Conservation (phyloP, 2,797 vertebrate species). For the Falco naumanni region DNA sequence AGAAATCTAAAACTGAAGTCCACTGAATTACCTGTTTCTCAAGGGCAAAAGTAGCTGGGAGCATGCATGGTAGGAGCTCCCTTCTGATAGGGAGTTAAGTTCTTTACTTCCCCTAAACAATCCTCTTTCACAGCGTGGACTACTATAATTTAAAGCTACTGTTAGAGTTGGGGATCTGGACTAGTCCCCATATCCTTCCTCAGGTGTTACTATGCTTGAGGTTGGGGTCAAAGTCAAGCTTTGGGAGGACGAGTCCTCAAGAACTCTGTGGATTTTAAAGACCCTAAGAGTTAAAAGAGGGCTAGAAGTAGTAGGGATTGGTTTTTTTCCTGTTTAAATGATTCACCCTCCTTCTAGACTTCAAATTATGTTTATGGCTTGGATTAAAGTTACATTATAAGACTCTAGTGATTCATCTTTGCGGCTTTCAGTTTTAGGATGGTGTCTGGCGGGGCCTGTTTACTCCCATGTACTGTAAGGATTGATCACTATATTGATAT, state of each 20-base stretch:
- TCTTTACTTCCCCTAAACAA: neutral
- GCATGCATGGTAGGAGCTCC: neutral
- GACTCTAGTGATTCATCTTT: neutral
- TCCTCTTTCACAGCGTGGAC: neutral
- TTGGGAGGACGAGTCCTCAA: neutral
- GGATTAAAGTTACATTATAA: neutral
- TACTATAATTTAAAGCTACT: neutral
- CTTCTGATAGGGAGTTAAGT: neutral
- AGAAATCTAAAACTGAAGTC: neutral
- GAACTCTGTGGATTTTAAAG: neutral
- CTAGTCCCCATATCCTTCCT: neutral
- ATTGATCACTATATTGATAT: neutral
- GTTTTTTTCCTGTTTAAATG: neutral
- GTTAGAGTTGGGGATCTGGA: neutral
- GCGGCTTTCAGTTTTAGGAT: neutral
- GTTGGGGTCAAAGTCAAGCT: neutral
- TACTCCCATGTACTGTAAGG: neutral
- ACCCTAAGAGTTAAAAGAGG: neutral
- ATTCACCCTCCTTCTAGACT: neutral
- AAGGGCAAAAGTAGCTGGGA: neutral
- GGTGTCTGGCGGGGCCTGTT: neutral
- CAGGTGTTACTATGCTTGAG: neutral
- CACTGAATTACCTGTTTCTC: neutral
- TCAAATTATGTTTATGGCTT: neutral
- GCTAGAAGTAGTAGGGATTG: neutral